A percentile compares a stretch with the other conserved stretches of the same genome.
Conservation (phyloP, 2,888 invertebrate species). For the Eupeodes luniger region DNA sequence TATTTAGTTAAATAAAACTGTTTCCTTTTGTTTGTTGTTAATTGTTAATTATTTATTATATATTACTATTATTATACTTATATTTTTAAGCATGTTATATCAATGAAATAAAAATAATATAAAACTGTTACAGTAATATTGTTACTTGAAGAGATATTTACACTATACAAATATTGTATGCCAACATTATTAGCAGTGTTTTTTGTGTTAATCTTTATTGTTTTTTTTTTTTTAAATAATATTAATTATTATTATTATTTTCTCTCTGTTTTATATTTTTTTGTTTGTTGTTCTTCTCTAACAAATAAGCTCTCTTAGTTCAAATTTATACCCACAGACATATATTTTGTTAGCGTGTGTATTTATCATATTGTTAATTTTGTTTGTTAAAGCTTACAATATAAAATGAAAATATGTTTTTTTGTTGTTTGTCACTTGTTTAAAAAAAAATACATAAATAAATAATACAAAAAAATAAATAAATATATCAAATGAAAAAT, state of each 20-base stretch:
- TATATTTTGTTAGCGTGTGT: conserved; percentile 64
- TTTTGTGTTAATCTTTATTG: conserved; percentile 38
- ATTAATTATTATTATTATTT: conserved; percentile 26
- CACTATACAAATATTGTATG: conserved; percentile 43
- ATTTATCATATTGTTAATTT: conserved; percentile 73
- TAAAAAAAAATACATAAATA: conserved; percentile 78
- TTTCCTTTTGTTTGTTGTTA: conserved; percentile 73
- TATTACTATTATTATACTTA: conserved; percentile 67
- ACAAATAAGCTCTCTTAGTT: conserved; percentile 72
- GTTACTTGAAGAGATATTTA: conserved; percentile 61
- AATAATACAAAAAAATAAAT: conserved; percentile 72
- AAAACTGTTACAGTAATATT: conserved; percentile 50
- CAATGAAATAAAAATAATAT: conserved; percentile 15
- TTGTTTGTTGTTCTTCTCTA: conserved; percentile 58
- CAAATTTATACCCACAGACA: conserved; percentile 62
- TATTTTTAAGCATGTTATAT: conserved; percentile 62
- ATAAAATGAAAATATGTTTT: conserved; percentile 43
- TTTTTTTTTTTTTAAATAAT: conserved; percentile 10
- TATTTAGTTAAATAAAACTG: conserved; percentile 36
- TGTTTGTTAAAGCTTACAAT: conserved; percentile 70
- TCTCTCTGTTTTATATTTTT: conserved; percentile 31
- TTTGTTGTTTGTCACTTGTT: conserved; percentile 75
- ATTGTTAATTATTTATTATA: conserved; percentile 72
- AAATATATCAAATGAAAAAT: conserved; percentile 63
- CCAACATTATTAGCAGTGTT: conserved; percentile 63